Evolutionary conservation across 1,140 invertebrate species (phyloP).

Genomic region (Prorops nasuta): DNA sequence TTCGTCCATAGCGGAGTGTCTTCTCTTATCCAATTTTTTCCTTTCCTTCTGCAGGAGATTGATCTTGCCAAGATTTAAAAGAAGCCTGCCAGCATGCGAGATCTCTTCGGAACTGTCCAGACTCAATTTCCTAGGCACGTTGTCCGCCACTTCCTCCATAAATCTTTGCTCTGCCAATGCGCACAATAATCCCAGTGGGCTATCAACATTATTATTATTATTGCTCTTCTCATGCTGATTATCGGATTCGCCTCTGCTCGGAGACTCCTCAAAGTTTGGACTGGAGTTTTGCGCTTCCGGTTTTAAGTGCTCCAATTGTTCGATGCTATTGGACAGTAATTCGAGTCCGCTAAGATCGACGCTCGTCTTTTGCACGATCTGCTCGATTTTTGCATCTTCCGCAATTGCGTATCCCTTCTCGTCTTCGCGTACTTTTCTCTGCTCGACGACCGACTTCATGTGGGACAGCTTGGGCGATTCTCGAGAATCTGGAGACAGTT

Average conservation of each 20-base stretch:
- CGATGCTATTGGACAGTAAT: constrained; percentile 78
- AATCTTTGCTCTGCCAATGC: constrained; percentile 82
- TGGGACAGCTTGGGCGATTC: too few relatives aligned
- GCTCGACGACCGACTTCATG: too few relatives aligned
- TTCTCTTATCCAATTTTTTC: constrained; percentile 32
- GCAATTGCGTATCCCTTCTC: too few relatives aligned
- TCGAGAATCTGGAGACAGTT: too few relatives aligned
- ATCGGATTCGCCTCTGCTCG: constrained; percentile 28
- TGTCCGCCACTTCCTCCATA: constrained; percentile 68
- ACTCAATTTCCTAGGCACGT: constrained; percentile 23
- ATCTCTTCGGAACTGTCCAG: constrained; percentile 33
- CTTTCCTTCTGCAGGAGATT: constrained; percentile 20
- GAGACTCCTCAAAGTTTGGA: constrained; percentile 21
- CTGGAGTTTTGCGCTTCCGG: constrained; percentile 21
- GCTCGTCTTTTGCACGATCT: constrained; percentile 30
- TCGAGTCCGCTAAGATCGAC: constrained; percentile 78
- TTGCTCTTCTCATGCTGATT: constrained; percentile 41
- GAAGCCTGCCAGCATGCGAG: constrained; percentile 23
- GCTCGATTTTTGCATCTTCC: neutral
- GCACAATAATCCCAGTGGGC: constrained; percentile 77
- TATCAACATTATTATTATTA: constrained; percentile 58
- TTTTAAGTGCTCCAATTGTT: constrained; percentile 62
- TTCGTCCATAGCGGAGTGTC: constrained; percentile 42
- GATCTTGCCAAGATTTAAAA: constrained; percentile 31
- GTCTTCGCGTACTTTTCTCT: constrained; percentile 15